Evolutionary conservation across 2,113 vertebrate genomes (phyloP).

Genomic region (Glareola pratincola): DNA sequence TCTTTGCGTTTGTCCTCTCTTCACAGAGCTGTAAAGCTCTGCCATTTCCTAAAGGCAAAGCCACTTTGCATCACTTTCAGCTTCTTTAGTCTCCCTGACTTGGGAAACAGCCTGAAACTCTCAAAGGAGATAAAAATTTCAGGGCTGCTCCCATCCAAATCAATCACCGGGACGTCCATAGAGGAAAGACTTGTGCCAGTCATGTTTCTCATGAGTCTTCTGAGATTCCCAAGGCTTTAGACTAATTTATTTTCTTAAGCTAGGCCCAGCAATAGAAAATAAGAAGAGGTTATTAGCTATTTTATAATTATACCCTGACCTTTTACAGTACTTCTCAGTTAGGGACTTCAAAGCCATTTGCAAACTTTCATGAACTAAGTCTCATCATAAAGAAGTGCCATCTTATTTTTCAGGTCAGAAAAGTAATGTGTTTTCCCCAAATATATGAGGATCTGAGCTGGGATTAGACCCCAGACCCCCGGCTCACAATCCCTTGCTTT

Average conservation of each 20-base stretch:
- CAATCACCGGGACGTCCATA: not conserved
- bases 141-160: not conserved
- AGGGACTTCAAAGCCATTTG: not conserved
- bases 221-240: not conserved
- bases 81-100: not conserved
- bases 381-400: not conserved
- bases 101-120: not conserved
- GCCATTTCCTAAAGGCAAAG: not conserved
- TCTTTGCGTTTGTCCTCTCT: not conserved
- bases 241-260: not conserved
- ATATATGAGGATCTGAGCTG: slow-evolving; percentile 6
- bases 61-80: fast-evolving
- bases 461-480: slow-evolving; percentile 19
- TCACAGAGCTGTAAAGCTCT: not conserved
- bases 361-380: not conserved
- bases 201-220: not conserved
- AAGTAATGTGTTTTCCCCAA: slow-evolving; percentile 3
- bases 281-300: not conserved
- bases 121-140: not conserved
- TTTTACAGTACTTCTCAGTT: not conserved
- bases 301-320: slow-evolving; percentile 16
- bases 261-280: not conserved
- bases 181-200: not conserved
- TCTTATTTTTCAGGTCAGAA: slow-evolving; percentile 15
- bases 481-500: slow-evolving; percentile 26